A percentile compares a stretch with the other conserved stretches of the same genome.
Conservation (phyloP, 2,113 vertebrate species). For the Cyrtonyx montezumae region DNA sequence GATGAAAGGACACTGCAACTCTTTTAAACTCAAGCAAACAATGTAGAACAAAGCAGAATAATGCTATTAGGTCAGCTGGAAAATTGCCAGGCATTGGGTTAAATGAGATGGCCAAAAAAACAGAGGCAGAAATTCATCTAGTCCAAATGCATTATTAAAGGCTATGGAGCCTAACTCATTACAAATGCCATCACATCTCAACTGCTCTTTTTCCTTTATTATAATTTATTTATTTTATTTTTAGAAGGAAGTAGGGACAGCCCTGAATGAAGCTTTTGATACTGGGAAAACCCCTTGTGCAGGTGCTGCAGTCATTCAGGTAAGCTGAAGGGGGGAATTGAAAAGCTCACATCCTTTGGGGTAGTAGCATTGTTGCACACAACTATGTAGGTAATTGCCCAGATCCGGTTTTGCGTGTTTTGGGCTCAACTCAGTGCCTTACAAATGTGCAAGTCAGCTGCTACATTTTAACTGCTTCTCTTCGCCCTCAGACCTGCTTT, state of each 20-base stretch:
- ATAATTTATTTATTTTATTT: background rate
- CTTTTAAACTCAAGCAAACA: slow-evolving; percentile 57
- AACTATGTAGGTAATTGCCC: background rate
- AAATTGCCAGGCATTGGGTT: slow-evolving; percentile 33
- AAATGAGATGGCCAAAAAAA: background rate
- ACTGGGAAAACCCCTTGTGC: background rate
- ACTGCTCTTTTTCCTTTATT: background rate
- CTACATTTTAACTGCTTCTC: background rate
- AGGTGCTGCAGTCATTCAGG: slow-evolving; percentile 47
- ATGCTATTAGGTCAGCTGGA: slow-evolving; percentile 57
- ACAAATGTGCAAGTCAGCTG: background rate
- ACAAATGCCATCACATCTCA: background rate
- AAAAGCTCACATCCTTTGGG: background rate
- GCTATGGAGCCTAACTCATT: background rate
- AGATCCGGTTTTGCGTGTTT: background rate
- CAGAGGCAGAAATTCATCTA: slow-evolving; percentile 13
- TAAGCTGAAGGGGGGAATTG: background rate
- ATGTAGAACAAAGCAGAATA: slow-evolving; percentile 48
- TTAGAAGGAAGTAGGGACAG: slow-evolving; percentile 46
- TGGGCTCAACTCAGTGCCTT: background rate
- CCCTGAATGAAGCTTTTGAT: slow-evolving; percentile 48
- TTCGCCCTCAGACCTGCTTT: background rate
- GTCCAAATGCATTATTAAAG: background rate
- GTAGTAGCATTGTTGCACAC: fast-evolving
- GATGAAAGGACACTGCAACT: slow-evolving; percentile 59